Conservation (phyloP, 1,140 invertebrate genomes). For the Anadara kagoshimensis region DNA sequence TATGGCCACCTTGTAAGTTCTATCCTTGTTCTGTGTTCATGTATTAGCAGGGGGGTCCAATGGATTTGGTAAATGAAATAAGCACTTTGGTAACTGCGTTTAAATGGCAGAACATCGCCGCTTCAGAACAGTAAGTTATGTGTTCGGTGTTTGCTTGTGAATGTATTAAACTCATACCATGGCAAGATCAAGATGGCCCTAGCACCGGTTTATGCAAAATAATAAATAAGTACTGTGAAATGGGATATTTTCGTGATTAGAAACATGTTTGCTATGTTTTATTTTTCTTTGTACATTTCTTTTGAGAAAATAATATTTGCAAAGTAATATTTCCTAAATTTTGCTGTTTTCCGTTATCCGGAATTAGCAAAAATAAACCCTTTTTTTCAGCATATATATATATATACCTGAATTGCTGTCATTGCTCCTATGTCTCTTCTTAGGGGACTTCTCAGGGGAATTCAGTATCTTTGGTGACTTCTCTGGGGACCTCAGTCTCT, state of each 20-base stretch:
- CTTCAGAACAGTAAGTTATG: background rate
- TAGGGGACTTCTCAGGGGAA: background rate
- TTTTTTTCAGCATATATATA: background rate
- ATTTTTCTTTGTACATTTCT: background rate
- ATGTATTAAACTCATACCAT: constrained; percentile 1
- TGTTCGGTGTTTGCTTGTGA: constrained; percentile 2
- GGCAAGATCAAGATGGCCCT: constrained; percentile 1
- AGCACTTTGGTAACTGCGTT: background rate
- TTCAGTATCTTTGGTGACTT: constrained; percentile 7
- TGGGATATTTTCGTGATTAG: constrained; percentile 1
- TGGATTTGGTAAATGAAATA: background rate
- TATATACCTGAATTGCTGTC: constrained; percentile 7
- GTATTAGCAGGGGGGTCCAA: too few species aligned
- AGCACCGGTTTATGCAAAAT: constrained; percentile 7
- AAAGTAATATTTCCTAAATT: constrained; percentile 4
- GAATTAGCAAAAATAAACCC: constrained; percentile 5
- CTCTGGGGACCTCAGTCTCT: constrained; percentile 5
- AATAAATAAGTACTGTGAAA: constrained; percentile 6
- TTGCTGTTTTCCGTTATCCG: background rate
- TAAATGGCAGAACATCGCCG: background rate
- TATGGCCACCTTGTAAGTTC: too few species aligned
- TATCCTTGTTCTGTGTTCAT: too few species aligned
- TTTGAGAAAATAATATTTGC: background rate
- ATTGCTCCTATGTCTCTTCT: background rate
- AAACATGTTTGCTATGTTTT: constrained; percentile 10